Base-by-base conservation (phyloP, 2,797 vertebrate genomes). In the Pangasius djambal region DNA sequence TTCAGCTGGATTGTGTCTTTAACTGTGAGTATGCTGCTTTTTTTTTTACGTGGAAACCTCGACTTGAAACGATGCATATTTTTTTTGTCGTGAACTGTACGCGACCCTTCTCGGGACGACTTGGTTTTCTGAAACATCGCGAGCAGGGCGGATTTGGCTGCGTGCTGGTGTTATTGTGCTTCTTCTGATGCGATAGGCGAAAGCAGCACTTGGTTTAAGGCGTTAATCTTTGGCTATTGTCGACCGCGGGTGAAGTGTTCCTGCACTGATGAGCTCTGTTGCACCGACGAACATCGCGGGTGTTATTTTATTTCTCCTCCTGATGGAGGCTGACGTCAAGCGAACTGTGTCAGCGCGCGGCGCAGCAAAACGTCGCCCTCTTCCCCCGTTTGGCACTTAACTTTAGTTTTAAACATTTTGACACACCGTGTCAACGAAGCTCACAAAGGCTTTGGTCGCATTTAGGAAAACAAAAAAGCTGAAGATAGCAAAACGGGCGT, bases 281-380 rank as follows among this genome's bases (percentile, higher is more conserved):
- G 74, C 86, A 81, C 50, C 44, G 72, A 79, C 6, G 16, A 77
- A 85, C 86, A 77, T 87, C 65, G 50, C 79, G 70, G 61, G 8
- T 86, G 84, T 59, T 88, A 48, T 79, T 79, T 37, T 67, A 37
- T 89, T 89, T 75, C 63, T 85, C 72, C 67, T 84, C 48, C 79
- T 90, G 88, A 89, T 88, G 72, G 72, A 82, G 74, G 91, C 87
- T 90, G 87, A 89, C 91, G 91, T 90, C 89, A 90, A 75, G 82
- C 40, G 69, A 86, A 52, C 50, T 34, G 83, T 83, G 81, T 86
- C 90, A 31, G 63, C 74, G 75, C 77, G 70, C 44, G 65, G 59
- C 57, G 87, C 67, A 18, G 89, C 77, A 40, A 22, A 25, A 28
- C 40, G 9, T 40, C 74, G 20, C 31, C 72, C 63, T 48, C 82